A percentile compares a stretch with the other conserved stretches of the same genome.
These are phyloP conservation scores for Micromesistius poutassou DNA, from an alignment of 2,797 vertebrate genomes.

Conservation along the genomic window DNA sequence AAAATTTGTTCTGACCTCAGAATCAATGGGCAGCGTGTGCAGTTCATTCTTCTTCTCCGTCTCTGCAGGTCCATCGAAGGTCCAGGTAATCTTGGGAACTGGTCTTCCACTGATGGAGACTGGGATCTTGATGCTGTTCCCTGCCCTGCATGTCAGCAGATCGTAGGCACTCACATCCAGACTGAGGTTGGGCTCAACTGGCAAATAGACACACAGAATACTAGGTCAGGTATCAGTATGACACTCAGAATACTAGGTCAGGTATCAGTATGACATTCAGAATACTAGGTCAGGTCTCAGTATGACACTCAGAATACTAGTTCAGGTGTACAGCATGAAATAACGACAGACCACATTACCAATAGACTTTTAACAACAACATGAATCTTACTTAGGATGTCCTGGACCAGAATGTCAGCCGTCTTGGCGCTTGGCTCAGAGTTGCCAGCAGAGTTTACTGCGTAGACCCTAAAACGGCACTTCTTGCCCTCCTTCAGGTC, in stretches of 20 bases:
- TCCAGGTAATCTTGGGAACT: conserved; percentile 89
- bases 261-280: not conserved
- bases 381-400: conserved; percentile 82
- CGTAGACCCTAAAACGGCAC: conserved; percentile 91
- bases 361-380: not conserved
- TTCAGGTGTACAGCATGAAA: conserved; percentile 48
- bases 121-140: conserved; percentile 84
- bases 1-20: conserved; percentile 75
- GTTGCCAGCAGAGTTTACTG: conserved; percentile 90
- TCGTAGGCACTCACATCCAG: conserved; percentile 84
- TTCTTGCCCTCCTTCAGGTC: conserved; percentile 91
- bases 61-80: conserved; percentile 89
- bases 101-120: conserved; percentile 86
- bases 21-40: conserved; percentile 87
- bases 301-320: conserved; percentile 31
- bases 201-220: conserved; percentile 11
- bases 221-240: not conserved
- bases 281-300: not conserved
- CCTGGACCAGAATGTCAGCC: conserved; percentile 83
- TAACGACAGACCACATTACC: not conserved
- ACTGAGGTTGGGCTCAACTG: conserved; percentile 84
- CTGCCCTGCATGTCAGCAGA: conserved; percentile 82
- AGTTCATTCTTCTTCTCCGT: conserved; percentile 86
- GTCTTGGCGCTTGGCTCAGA: conserved; percentile 90
- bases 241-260: not conserved